Evolutionary conservation across 2,113 vertebrate genomes (phyloP), one percentile per base, ranked within the genome.

Genomic region (Etheostoma cragini): DNA sequence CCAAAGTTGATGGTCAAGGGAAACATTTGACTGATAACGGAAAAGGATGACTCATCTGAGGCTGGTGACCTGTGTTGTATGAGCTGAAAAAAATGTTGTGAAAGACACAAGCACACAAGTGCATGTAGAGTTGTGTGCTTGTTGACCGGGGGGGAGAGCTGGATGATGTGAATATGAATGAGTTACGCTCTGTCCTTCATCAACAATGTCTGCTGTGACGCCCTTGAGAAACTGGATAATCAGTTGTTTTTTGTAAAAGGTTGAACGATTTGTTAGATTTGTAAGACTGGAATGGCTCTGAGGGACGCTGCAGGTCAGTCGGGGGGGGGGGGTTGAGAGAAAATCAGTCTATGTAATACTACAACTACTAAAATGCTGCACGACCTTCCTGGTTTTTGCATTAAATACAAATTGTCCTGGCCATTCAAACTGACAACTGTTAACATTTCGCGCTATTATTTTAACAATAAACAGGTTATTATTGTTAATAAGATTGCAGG

Each of bases 81-180:
- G 84, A 74, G 76, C 71, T 26, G 49, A 61, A 62, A 72, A 72
- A 30, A 2, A 52, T 66, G 66, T 47, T 54, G 49, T 62, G 47
- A 53, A 74, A 76, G 66, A 86, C 75, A 62, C 24, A 45, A 42
- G 50, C 49, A 46, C 42, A 62, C 17, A 33, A 64, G 64, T 56
- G 21, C 45, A 65, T 74, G 64, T 80, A 72, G 84, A 49, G 82
- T 53, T 46, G 72, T n/a, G 16, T 57, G 76, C 74, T 45, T 74
- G 70, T 71, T 46, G 69, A 19, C 71, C 38, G 47, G 22, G 33
- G 47, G 22, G 33, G 26, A 49, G 72, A 72, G 52, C 62, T 54
- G 68, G 82, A 45, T 71, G 77, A 77, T 58, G 26, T 66, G 87
- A 86, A 87, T 86, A 81, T 80, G 53, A 86, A 81, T 83, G 74